Evolutionary conservation across 1,140 invertebrate species (phyloP).

Genomic region (Phymorhynchus buccinoides): DNA sequence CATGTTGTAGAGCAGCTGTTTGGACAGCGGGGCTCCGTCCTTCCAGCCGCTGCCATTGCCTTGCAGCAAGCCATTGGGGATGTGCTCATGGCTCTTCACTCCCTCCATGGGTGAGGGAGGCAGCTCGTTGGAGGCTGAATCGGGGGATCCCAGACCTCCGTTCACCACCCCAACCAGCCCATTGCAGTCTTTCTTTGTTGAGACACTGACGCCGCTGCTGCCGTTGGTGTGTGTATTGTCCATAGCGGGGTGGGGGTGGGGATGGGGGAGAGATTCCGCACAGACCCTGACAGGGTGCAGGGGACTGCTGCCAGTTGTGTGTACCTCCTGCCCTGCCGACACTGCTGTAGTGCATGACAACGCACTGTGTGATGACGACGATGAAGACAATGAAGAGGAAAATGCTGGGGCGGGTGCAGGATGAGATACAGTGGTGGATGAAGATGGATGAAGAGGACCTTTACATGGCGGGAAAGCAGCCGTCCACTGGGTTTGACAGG

Average conservation of each 20-base stretch:
- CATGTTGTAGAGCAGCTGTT: constrained; percentile 41
- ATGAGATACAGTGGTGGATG: constrained; percentile 10
- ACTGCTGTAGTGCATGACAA: neutral
- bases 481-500: neutral
- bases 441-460: neutral
- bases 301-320: constrained; percentile 7
- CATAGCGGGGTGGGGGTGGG: constrained; percentile 8
- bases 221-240: constrained; percentile 18
- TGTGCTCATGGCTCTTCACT: constrained; percentile 9
- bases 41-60: constrained; percentile 24
- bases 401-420: neutral
- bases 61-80: constrained; percentile 26
- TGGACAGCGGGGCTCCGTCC: constrained; percentile 18
- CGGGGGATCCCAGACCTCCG: constrained; percentile 44
- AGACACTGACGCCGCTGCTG: constrained; percentile 30
- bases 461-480: neutral
- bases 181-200: constrained; percentile 43
- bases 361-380: constrained; percentile 10
- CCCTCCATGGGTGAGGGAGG: constrained; percentile 47
- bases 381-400: neutral
- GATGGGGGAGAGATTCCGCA: constrained; percentile 22
- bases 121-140: constrained; percentile 42
- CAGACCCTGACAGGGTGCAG: neutral
- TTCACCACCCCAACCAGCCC: constrained; percentile 36
- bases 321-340: neutral